Conservation (phyloP, 2,888 invertebrate genomes). For the Calliopum simillimum region DNA sequence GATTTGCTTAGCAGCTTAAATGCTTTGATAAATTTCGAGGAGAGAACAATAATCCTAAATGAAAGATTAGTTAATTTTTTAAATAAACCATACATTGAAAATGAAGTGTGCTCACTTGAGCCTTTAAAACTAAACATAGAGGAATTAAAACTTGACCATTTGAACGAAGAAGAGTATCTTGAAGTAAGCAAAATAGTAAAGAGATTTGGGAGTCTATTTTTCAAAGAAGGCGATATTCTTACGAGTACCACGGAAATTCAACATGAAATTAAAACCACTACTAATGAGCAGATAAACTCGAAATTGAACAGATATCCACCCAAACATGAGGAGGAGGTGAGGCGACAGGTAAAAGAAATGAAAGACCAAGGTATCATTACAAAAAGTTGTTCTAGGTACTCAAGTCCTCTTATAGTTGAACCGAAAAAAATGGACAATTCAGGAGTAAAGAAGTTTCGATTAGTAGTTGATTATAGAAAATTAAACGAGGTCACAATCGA, state of each 20-base stretch:
- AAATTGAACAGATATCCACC: conserved; percentile 11
- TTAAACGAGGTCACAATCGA: too few relatives aligned
- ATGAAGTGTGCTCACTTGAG: too few relatives aligned
- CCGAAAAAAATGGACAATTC: conserved; percentile 39
- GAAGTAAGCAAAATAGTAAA: conserved; percentile 27
- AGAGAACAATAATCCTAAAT: too few relatives aligned
- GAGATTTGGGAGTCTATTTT: conserved; percentile 34
- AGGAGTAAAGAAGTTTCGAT: conserved; percentile 34
- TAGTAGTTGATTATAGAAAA: conserved; percentile 35
- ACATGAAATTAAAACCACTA: conserved; percentile 34
- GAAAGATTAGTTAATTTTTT: too few relatives aligned
- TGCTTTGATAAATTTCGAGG: too few relatives aligned
- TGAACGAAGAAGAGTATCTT: conserved; percentile 32
- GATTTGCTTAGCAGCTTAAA: too few relatives aligned
- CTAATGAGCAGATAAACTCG: conserved; percentile 35
- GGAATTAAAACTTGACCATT: conserved; percentile 33
- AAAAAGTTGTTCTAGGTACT: conserved; percentile 35
- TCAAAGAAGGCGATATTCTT: conserved; percentile 35
- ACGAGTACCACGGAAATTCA: conserved; percentile 22
- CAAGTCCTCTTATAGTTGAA: conserved; percentile 32
- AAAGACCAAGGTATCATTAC: conserved; percentile 33
- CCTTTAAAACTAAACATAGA: not conserved
- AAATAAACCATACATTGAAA: too few relatives aligned
- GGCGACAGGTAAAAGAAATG: conserved; percentile 25
- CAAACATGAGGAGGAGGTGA: conserved; percentile 18